Evolutionary conservation across 1,140 invertebrate species (phyloP).

Genomic region (Drosophila orena): DNA sequence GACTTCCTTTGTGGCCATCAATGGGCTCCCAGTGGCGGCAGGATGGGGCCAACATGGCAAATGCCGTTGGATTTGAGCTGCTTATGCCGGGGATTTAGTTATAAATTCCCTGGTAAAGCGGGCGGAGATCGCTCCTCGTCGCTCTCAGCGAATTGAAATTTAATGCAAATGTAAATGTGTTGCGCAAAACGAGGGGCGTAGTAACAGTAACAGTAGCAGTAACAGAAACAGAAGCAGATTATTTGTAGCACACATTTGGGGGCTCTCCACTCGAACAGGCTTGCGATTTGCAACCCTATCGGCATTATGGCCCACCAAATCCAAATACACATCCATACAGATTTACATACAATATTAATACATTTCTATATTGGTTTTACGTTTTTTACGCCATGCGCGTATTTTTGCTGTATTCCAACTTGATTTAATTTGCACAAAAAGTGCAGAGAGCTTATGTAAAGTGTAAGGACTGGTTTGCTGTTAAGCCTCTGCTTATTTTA

Average conservation of each 20-base stretch:
- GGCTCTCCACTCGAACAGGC: slow-evolving; percentile 8
- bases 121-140: slow-evolving; percentile 8
- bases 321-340: slow-evolving; percentile 7
- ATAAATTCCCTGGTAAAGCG: slow-evolving; percentile 62
- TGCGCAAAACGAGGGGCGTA: slow-evolving; percentile 1
- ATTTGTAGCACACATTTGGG: slow-evolving; percentile 59
- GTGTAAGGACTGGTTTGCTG: neutral
- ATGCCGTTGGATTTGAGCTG: slow-evolving; percentile 74
- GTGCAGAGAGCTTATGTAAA: slow-evolving; percentile 2
- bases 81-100: slow-evolving; percentile 78
- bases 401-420: slow-evolving; percentile 25
- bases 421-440: slow-evolving; percentile 57
- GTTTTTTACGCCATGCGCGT: slow-evolving; percentile 1
- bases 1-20: slow-evolving; percentile 25
- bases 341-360: slow-evolving; percentile 48
- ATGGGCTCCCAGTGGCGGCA: neutral
- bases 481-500: slow-evolving; percentile 30
- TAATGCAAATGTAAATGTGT: slow-evolving; percentile 70
- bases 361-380: slow-evolving; percentile 15
- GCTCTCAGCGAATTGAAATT: slow-evolving; percentile 68
- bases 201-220: slow-evolving; percentile 33
- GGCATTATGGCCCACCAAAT: slow-evolving; percentile 34
- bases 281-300: slow-evolving; percentile 15
- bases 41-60: slow-evolving; percentile 27
- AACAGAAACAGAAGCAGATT: slow-evolving; percentile 39